phyloP scores from a whole-genome alignment of 2,888 invertebrate species.

The Clunio marinus region DNA sequence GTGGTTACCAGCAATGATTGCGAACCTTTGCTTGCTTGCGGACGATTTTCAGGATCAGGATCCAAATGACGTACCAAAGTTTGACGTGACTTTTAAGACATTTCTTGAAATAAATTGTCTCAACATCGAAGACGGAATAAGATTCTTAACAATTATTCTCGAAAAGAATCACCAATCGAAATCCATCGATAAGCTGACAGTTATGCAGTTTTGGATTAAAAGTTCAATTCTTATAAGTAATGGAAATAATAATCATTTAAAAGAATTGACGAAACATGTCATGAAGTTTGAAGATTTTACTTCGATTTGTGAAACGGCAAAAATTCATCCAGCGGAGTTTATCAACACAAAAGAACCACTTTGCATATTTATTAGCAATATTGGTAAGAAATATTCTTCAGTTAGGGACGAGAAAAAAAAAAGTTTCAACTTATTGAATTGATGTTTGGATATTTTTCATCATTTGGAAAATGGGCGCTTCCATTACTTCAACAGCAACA shows the following conservation, averaged over 20 bases:
- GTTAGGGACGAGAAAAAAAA: slow-evolving; percentile 40
- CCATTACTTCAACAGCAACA: slow-evolving; percentile 17
- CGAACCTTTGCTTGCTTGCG: slow-evolving; percentile 46
- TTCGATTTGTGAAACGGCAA: slow-evolving; percentile 43
- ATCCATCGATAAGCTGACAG: slow-evolving; percentile 42
- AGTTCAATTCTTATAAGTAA: slow-evolving; percentile 45
- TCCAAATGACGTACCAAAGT: slow-evolving; percentile 42
- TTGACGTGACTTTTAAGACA: slow-evolving; percentile 45
- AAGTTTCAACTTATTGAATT: slow-evolving; percentile 43
- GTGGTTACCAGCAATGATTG: slow-evolving; percentile 47
- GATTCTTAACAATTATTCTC: slow-evolving; percentile 45
- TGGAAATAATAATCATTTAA: slow-evolving; percentile 42
- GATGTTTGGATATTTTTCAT: slow-evolving; percentile 46
- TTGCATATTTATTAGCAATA: slow-evolving; percentile 45
- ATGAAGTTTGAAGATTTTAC: slow-evolving; percentile 45
- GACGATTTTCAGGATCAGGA: background rate
- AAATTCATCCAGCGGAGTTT: slow-evolving; percentile 41
- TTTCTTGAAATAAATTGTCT: slow-evolving; percentile 45
- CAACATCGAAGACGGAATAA: slow-evolving; percentile 45
- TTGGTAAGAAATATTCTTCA: slow-evolving; percentile 44
- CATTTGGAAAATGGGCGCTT: slow-evolving; percentile 46
- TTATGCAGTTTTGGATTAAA: slow-evolving; percentile 49
- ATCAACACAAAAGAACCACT: slow-evolving; percentile 48
- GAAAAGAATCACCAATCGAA: slow-evolving; percentile 41
- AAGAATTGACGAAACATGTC: slow-evolving; percentile 45